Percentiles rank a stretch among this genome's conserved stretches.
These are phyloP conservation scores for Maccullochella peelii DNA, from an alignment of 2,113 vertebrate species.

Conservation along the genomic window DNA sequence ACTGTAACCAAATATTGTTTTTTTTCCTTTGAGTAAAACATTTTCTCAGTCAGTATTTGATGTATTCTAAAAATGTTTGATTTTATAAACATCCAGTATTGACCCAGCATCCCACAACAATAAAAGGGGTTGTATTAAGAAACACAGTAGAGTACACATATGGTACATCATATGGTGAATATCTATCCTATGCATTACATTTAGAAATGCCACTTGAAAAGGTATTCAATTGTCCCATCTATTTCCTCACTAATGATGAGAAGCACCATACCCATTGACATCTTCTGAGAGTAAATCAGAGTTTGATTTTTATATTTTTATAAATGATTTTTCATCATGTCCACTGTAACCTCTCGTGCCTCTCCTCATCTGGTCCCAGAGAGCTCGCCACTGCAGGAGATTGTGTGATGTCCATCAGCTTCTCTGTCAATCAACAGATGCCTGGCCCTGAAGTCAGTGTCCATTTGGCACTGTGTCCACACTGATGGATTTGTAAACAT, in stretches of 20 bases:
- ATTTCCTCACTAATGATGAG: slow-evolving; percentile 38
- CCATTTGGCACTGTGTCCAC: slow-evolving; percentile 78
- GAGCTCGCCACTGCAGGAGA: slow-evolving; percentile 38
- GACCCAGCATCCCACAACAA: background rate
- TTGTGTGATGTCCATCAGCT: slow-evolving; percentile 42
- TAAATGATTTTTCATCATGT: slow-evolving; percentile 49
- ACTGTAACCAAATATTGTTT: background rate
- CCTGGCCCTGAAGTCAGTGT: slow-evolving; percentile 80
- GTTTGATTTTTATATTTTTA: slow-evolving; percentile 35
- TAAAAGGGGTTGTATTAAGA: background rate
- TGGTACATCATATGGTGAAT: background rate
- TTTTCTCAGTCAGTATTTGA: background rate
- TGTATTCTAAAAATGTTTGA: background rate
- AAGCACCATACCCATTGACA: slow-evolving; percentile 3
- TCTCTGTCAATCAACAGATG: slow-evolving; percentile 63
- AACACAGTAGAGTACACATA: background rate
- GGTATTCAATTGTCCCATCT: background rate
- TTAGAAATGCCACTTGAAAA: background rate
- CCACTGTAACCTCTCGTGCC: slow-evolving; percentile 41
- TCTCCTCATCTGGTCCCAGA: slow-evolving; percentile 36
- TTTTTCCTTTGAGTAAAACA: background rate
- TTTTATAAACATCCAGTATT: background rate
- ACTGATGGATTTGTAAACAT: slow-evolving; percentile 84
- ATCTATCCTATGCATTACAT: background rate
- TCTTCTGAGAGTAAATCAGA: slow-evolving; percentile 31